Evolutionary conservation across 2,113 vertebrate species (phyloP).

Genomic region (Thomomys bottae): DNA sequence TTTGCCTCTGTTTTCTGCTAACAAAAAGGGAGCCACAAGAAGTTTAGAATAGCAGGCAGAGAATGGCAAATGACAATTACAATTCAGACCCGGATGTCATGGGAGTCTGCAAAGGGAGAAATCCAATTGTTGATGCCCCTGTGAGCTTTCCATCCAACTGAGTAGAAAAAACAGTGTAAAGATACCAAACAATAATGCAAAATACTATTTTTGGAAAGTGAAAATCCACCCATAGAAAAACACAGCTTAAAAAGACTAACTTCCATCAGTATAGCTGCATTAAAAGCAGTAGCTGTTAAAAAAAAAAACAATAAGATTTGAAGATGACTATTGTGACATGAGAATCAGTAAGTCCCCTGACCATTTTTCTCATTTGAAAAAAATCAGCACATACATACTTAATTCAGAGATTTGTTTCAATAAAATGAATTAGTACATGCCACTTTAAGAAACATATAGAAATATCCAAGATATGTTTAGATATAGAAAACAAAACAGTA

Average conservation of each 20-base stretch:
- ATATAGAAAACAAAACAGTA: not conserved
- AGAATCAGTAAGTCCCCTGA: not conserved
- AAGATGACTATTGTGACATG: not conserved
- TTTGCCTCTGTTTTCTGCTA: not conserved
- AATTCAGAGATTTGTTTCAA: not conserved
- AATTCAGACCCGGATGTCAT: not conserved
- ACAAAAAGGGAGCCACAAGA: not conserved
- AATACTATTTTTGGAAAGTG: not conserved
- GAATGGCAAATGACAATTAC: too few species aligned
- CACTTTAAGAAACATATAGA: constrained; percentile 2
- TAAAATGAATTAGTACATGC: not conserved
- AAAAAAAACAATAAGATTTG: not conserved
- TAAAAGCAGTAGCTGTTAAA: not conserved
- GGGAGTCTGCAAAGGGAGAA: too few species aligned
- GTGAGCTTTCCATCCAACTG: not conserved
- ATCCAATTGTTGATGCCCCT: rapidly evolving
- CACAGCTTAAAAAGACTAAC: too few species aligned
- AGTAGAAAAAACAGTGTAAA: not conserved
- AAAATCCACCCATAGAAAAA: not conserved
- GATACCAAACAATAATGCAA: not conserved
- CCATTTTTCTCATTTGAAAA: not conserved
- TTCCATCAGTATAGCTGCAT: not conserved
- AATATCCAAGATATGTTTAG: not conserved
- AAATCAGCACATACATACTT: not conserved
- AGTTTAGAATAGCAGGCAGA: not conserved